Evolutionary conservation across 2,113 vertebrate species (phyloP).

Genomic region (Macquaria australasica): DNA sequence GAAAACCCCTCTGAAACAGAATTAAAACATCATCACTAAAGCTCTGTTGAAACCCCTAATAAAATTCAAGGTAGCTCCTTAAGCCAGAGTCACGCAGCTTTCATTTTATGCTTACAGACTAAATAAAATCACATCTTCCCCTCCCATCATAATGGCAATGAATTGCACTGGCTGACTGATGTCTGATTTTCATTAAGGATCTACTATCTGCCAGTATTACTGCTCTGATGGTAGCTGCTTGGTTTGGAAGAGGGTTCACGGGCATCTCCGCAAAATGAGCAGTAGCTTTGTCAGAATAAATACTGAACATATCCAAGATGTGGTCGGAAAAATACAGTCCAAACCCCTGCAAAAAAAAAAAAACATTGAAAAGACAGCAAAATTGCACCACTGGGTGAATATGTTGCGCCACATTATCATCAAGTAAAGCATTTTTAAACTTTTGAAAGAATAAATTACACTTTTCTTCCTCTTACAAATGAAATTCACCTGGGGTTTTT

Average conservation of each 20-base stretch:
- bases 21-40: background rate
- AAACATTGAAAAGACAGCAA: no score
- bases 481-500: background rate
- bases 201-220: background rate
- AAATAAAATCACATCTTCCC: background rate
- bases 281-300: background rate
- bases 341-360: background rate
- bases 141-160: background rate
- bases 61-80: background rate
- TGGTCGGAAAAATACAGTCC: no score
- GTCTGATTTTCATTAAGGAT: background rate
- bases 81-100: background rate
- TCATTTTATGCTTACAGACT: background rate
- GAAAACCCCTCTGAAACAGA: background rate
- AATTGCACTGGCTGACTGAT: background rate
- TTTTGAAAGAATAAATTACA: background rate
- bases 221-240: background rate
- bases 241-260: background rate
- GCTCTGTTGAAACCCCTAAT: background rate
- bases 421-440: background rate
- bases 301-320: background rate
- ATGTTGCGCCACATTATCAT: background rate
- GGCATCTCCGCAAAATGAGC: background rate
- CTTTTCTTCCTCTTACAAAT: background rate
- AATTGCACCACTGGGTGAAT: background rate